Evolutionary conservation across 1,140 invertebrate species (phyloP).

Genomic region (Drosophila mayri): DNA sequence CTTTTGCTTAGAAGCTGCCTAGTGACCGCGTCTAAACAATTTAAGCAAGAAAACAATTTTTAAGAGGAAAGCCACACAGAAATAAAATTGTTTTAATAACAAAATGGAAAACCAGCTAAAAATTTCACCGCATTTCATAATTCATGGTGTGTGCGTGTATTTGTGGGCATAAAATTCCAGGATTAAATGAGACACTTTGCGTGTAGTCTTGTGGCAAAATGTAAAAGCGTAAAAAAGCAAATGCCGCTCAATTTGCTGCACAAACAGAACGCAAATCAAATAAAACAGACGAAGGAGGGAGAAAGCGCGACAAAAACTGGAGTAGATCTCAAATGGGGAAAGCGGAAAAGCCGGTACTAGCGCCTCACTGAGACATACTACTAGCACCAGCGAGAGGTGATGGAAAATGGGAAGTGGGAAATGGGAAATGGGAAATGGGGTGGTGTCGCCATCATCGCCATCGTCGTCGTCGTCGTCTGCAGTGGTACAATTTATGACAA

Average conservation of each 20-base stretch:
- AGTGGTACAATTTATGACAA: slow-evolving; percentile 82
- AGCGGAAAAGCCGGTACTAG: slow-evolving; percentile 14
- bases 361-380: slow-evolving; percentile 11
- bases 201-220: neutral
- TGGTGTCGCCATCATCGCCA: slow-evolving; percentile 3
- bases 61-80: too few relatives aligned
- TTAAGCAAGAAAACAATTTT: too few relatives aligned
- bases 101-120: neutral
- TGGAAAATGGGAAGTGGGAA: neutral
- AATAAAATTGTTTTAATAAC: slow-evolving; percentile 45
- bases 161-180: slow-evolving; percentile 20
- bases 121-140: neutral
- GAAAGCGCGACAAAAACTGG: slow-evolving; percentile 34
- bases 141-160: slow-evolving; percentile 6
- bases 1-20: slow-evolving; percentile 37
- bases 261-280: slow-evolving; percentile 75
- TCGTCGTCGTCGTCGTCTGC: slow-evolving; percentile 57
- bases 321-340: slow-evolving; percentile 15
- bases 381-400: neutral
- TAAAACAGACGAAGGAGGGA: slow-evolving; percentile 19
- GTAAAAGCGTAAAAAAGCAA: slow-evolving; percentile 59
- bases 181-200: slow-evolving; percentile 51
- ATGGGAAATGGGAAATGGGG: neutral
- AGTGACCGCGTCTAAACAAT: slow-evolving; percentile 15
- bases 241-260: slow-evolving; percentile 76